Conservation (phyloP, 2,888 invertebrate genomes). For the Hypercompe scribonia region DNA sequence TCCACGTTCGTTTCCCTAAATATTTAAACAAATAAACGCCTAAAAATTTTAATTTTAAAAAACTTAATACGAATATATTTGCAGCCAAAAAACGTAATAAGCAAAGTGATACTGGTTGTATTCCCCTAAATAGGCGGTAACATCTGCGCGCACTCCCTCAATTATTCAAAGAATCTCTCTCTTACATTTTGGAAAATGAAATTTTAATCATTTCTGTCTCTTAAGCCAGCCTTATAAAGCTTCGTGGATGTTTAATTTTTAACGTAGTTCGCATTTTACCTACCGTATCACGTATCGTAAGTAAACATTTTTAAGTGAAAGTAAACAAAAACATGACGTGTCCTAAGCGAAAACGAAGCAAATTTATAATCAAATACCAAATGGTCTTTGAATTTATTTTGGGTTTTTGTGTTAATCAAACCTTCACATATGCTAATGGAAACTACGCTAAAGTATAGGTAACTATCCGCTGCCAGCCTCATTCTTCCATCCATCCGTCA, state of each 20-base stretch:
- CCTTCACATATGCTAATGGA: neutral
- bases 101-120: slow-evolving; percentile 50
- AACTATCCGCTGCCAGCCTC: too few species aligned
- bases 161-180: slow-evolving; percentile 78
- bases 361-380: neutral
- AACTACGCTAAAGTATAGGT: neutral
- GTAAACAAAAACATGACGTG: slow-evolving; percentile 10
- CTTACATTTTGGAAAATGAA: slow-evolving; percentile 78
- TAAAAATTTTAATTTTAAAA: slow-evolving; percentile 21
- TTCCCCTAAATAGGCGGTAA: slow-evolving; percentile 36
- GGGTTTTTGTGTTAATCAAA: neutral
- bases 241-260: slow-evolving; percentile 55
- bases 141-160: slow-evolving; percentile 66
- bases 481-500: too few species aligned
- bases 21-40: slow-evolving; percentile 10
- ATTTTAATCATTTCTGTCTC: slow-evolving; percentile 72
- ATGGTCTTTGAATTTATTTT: neutral
- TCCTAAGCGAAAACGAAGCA: slow-evolving; percentile 10
- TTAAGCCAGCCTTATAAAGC: slow-evolving; percentile 64
- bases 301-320: slow-evolving; percentile 3
- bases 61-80: slow-evolving; percentile 27
- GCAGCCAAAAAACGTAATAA: slow-evolving; percentile 34
- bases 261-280: slow-evolving; percentile 1
- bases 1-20: slow-evolving; percentile 4
- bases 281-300: slow-evolving; percentile 1